These are phyloP conservation scores for Ctenopoma kingsleyae DNA, from an alignment of 2,797 vertebrate genomes.

Conservation along the genomic window DNA sequence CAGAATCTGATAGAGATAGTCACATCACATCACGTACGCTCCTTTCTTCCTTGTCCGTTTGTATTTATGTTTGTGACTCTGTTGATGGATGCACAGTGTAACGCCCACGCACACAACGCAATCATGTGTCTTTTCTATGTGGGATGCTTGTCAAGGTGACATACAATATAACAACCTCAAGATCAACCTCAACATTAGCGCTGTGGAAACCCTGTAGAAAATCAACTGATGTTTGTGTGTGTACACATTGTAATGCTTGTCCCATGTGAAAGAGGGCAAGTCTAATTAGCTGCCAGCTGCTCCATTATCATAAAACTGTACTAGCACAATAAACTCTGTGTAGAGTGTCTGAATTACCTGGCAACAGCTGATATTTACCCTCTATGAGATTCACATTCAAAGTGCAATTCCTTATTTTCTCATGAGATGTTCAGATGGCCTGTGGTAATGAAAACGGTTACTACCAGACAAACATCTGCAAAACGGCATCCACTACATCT, in stretches of 20 bases:
- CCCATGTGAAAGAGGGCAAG: not conserved
- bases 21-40: slow-evolving; percentile 46
- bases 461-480: slow-evolving; percentile 33
- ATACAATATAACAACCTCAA: slow-evolving; percentile 27
- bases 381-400: slow-evolving; percentile 11
- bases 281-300: slow-evolving; percentile 32
- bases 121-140: slow-evolving; percentile 23
- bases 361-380: slow-evolving; percentile 13
- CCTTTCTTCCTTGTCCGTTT: slow-evolving; percentile 46
- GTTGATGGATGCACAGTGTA: slow-evolving; percentile 19
- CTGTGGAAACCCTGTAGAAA: slow-evolving; percentile 23
- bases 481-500: slow-evolving; percentile 11
- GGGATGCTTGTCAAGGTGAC: slow-evolving; percentile 43
- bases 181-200: slow-evolving; percentile 21
- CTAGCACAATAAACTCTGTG: slow-evolving; percentile 6
- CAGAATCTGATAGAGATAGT: slow-evolving; percentile 27
- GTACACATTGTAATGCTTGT: not conserved
- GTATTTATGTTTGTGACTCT: slow-evolving; percentile 38
- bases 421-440: slow-evolving; percentile 23
- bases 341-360: slow-evolving; percentile 22
- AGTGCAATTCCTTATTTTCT: slow-evolving; percentile 7
- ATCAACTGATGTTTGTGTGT: not conserved
- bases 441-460: not conserved
- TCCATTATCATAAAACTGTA: slow-evolving; percentile 10
- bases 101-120: slow-evolving; percentile 16